Conservation (phyloP, 2,888 invertebrate species). For the Steinernema hermaphroditum region DNA sequence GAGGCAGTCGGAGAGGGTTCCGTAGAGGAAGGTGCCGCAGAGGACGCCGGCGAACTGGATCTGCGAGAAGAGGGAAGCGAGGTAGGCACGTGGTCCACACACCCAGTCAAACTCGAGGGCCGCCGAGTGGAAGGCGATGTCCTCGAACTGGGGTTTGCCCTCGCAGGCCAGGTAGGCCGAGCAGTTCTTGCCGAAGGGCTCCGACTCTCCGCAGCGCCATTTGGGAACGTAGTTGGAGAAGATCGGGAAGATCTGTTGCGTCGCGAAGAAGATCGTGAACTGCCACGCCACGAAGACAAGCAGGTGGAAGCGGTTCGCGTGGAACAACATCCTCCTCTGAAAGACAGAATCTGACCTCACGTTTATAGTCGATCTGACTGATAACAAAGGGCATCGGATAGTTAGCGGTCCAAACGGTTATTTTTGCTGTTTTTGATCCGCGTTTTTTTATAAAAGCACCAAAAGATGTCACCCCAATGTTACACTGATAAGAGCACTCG, state of each 20-base stretch:
- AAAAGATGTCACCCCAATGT: too few species aligned
- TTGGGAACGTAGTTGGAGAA: slow-evolving; percentile 1
- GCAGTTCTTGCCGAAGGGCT: slow-evolving; percentile 54
- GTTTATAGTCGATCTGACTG: too few species aligned
- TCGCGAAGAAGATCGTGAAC: slow-evolving; percentile 56
- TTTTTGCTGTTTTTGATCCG: too few species aligned
- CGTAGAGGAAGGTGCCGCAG: slow-evolving; percentile 14
- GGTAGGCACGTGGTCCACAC: slow-evolving; percentile 19
- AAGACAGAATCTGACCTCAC: too few species aligned
- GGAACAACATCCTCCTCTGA: slow-evolving; percentile 10
- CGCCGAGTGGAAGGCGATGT: slow-evolving; percentile 52
- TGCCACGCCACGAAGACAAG: slow-evolving; percentile 58
- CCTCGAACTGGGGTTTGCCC: slow-evolving; percentile 52
- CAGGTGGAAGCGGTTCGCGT: slow-evolving; percentile 54
- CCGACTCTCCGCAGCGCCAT: slow-evolving; percentile 33
- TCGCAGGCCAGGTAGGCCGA: slow-evolving; percentile 46
- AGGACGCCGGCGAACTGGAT: slow-evolving; percentile 33
- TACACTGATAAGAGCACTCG: too few species aligned
- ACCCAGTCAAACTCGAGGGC: slow-evolving; percentile 46
- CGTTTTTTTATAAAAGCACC: too few species aligned
- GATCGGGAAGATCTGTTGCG: slow-evolving; percentile 52
- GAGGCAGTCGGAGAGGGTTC: slow-evolving; percentile 7
- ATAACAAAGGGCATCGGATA: too few species aligned
- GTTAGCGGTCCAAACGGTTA: too few species aligned
- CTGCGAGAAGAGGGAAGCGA: slow-evolving; percentile 15